Evolutionary conservation across 2,797 vertebrate species (phyloP), one percentile per base, ranked within the genome.

Genomic region (Myotis pilosus): DNA sequence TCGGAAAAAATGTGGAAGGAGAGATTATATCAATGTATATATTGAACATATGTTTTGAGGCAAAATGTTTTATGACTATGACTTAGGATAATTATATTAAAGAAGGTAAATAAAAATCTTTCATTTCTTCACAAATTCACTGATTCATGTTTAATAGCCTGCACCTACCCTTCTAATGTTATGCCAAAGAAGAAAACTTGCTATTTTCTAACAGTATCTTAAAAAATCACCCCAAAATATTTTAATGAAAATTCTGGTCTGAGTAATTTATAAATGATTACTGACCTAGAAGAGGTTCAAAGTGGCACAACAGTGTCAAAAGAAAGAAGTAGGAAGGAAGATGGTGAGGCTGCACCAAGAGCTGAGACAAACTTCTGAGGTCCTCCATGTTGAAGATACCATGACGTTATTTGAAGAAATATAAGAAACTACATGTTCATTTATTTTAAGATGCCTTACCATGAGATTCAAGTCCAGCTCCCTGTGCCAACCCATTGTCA

Each of bases 401-500:
- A 68, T 16, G 28, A 81, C 64, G 68, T 15, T 88, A 41, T 47
- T 84, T 76, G 80, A 71, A 66, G 38, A n/a, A 89, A 75, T 53
- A 66, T 90, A 74, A 89, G 28, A 86, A 92, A 89, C 22, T 64
- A 55, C 9, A 91, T 1, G 57, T 44, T 28, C 89, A 95, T 53
- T 79, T 36, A 87, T 78, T 87, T 92, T 78, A 95, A 94, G 60
- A 80, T 55, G 51, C 95, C 99, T 99, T 98, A 99, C 99, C 99
- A 86, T 99, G 99, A 87, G 99, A 99, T 98, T 99, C 99, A 96
- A 99, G 98, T 88, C 99, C 99, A 41, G 99, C 98, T 98, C 99
- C 99, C 97, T 99, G 99, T 33, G 99, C 99, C 98, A 99, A 98
- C 38, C 99, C 99, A 71, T 98, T 99, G 98, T 99, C 99, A 1